These are phyloP conservation scores for Cuculus canorus DNA, from an alignment of 2,797 vertebrate genomes.

Conservation along the genomic window DNA sequence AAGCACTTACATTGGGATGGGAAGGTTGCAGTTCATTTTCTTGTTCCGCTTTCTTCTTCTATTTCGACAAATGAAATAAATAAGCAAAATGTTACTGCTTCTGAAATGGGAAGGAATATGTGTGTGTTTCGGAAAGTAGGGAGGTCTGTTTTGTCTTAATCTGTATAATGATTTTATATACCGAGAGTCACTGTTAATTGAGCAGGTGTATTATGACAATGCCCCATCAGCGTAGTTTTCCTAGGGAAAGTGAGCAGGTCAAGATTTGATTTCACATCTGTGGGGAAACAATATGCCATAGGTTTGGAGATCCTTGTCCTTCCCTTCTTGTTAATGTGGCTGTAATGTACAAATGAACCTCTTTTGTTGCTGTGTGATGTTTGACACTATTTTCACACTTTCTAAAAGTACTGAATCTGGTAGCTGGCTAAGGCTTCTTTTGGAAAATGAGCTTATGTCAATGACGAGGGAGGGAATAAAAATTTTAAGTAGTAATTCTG, in stretches of 20 bases:
- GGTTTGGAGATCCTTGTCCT: neutral
- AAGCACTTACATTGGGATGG: fast-evolving
- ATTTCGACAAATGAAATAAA: neutral
- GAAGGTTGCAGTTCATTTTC: neutral
- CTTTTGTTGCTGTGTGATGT: neutral
- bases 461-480: neutral
- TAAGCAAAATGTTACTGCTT: neutral
- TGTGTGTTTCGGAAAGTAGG: neutral
- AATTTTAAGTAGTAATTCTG: neutral
- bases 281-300: neutral
- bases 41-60: neutral
- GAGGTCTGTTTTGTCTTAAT: neutral
- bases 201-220: neutral
- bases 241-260: neutral
- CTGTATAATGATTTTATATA: neutral
- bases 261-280: neutral
- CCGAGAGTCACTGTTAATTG: neutral
- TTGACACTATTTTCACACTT: neutral
- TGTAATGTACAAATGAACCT: neutral
- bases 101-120: neutral
- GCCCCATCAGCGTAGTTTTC: neutral
- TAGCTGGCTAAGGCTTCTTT: neutral
- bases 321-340: neutral
- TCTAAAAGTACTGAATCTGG: neutral
- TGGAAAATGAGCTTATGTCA: neutral